Evolutionary conservation across 2,113 vertebrate species (phyloP).

Genomic region (Emydura subglobosa): DNA sequence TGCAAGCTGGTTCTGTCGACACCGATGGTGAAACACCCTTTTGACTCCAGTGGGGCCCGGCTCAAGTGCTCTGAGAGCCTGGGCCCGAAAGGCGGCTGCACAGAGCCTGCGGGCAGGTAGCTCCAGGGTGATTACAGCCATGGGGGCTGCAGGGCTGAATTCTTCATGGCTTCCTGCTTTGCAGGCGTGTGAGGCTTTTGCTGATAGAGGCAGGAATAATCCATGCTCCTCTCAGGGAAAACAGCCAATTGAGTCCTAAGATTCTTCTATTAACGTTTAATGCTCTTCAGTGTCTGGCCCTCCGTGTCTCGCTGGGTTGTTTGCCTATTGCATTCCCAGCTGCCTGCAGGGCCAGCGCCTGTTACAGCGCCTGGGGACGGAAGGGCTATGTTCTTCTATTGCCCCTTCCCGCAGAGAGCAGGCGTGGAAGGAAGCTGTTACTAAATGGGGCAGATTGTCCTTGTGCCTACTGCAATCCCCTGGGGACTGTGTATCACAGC

Average conservation of each 20-base stretch:
- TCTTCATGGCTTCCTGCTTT: background rate
- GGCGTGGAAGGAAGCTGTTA: background rate
- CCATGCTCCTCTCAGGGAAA: background rate
- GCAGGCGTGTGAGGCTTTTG: background rate
- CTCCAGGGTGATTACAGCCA: background rate
- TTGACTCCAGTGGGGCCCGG: background rate
- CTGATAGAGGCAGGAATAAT: background rate
- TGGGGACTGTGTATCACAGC: background rate
- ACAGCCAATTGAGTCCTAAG: background rate
- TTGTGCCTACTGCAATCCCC: background rate
- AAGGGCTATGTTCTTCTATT: background rate
- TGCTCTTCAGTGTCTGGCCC: background rate
- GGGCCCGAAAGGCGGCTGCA: background rate
- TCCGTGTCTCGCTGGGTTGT: background rate
- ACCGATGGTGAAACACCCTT: too few species aligned
- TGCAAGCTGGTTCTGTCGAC: too few species aligned
- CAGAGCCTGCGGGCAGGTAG: background rate
- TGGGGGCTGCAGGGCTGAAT: background rate
- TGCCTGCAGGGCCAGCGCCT: background rate
- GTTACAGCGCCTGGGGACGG: background rate
- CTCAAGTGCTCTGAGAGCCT: background rate
- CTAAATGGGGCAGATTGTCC: background rate
- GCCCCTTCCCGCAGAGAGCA: background rate
- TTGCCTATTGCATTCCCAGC: background rate
- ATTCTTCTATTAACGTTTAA: background rate